A percentile compares a stretch with the other conserved stretches of the same genome.
Conservation (phyloP, 2,888 invertebrate genomes). For the Torymus texanus region DNA sequence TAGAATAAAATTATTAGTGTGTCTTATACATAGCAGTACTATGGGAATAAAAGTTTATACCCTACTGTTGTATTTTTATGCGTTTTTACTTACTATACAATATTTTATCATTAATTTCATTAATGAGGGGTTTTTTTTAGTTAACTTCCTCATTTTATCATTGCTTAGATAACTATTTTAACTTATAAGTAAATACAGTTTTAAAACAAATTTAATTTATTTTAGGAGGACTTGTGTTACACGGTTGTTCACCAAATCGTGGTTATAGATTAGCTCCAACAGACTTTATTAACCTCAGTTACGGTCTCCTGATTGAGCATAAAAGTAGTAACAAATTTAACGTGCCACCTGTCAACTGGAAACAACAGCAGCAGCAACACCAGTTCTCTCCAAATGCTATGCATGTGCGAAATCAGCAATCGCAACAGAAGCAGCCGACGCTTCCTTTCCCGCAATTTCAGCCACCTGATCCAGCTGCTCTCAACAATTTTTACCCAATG, state of each 20-base stretch:
- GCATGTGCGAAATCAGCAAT: not conserved
- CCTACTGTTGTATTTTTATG: no score
- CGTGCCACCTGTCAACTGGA: not conserved
- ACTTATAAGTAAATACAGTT: not conserved
- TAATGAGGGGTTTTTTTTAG: no score
- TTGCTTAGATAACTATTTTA: no score
- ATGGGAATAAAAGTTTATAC: no score
- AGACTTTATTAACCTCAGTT: conserved; percentile 80
- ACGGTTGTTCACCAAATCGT: conserved; percentile 74
- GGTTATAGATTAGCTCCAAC: conserved; percentile 77
- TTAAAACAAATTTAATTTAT: conserved; percentile 24
- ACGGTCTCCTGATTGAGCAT: conserved; percentile 76
- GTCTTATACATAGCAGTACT: no score
- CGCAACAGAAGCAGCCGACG: not conserved
- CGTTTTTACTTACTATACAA: no score
- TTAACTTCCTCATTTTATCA: no score
- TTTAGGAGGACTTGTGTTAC: conserved; percentile 78
- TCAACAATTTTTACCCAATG: conserved; percentile 43
- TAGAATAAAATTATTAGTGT: no score
- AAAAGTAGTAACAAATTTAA: conserved; percentile 36
- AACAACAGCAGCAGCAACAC: conserved; percentile 26
- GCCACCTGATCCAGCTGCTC: conserved; percentile 38
- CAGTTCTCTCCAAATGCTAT: not conserved
- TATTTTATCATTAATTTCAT: no score
- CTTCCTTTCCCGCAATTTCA: conserved; percentile 18